Base-by-base conservation (phyloP, 53 echinoderm and acorn worm species). In the Echinarachnius parma region DNA sequence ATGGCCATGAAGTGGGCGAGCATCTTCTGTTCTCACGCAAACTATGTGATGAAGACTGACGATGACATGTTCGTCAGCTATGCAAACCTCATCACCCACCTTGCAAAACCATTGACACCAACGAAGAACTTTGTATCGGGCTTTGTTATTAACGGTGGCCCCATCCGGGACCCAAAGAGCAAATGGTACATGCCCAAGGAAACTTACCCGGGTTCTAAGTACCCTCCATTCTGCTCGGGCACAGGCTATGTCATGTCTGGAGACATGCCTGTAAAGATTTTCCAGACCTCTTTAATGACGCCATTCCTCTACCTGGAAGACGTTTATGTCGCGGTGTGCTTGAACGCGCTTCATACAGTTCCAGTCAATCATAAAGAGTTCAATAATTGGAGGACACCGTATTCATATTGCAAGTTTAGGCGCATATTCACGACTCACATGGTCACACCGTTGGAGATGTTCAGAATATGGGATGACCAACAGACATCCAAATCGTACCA, bases 101-200 rank as follows among this genome's bases (percentile, higher is more conserved):
- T 96, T 0, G 21, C 15, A 4, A 34, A 34, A 19, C 39, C 87
- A 0, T 59, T 36, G 5, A 68, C 77, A 2, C 85, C 85, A 1
- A 50, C 58, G 1, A 65, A 47, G n/a, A 80, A 77, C 28, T 77
- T 69, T 60, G 90, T 85, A 21, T 66, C 77, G 31, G 98, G 98
- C 1, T 91, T 76, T 64, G 82, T 91, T 16, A 96, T 95, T 13
- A 85, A 88, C 14, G 91, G 91, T 0, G 69, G 80, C 21, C 98
- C 98, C 2, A 96, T 96, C n/a, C 78, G 98, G 47, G 88, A 96
- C 78, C 85, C 83, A 9, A 91, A 88, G 54, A 96, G 86, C 33
- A 96, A 96, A 46, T 96, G 98, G 98, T 96, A 82, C 87, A 96
- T 96, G 98, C 90, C 98, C 10, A 66, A 63, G 46, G 81, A 91